Evolutionary conservation across 2,113 vertebrate genomes (phyloP), one percentile per base, ranked within the genome.

Genomic region (Cololabis saira): DNA sequence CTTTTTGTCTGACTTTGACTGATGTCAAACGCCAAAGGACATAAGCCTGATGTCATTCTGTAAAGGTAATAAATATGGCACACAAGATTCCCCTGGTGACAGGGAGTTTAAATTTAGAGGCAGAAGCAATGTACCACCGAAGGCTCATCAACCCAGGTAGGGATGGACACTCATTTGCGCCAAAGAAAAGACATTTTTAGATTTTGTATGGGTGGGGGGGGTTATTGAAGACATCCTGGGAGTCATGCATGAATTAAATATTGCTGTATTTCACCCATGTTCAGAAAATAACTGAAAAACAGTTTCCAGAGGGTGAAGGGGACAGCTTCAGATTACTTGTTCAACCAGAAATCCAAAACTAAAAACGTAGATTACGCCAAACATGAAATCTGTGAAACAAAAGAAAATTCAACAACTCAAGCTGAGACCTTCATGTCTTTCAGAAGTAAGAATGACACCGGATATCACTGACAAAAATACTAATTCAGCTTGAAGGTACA

Each of bases 41-140:
- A 84, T 9, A 4, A 16, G 40, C 56, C 53, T 12, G 37, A 67
- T 78, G 75, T 83, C 81, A 85, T 81, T 76, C 81, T 86, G 77
- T 67, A 69, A 48, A 71, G 66, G 78, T 80, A 85, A 91, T 89
- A 91, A 91, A 89, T 86, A 83, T 89, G 70, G 50, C 57, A 65
- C 67, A 70, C 80, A 64, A 86, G 82, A 77, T 42, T 49, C 51
- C 60, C 37, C 60, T 9, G 33, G 40, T 72, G 78, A 86, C 82
- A 88, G 78, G 48, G 73, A 44, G 83, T 89, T 89, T 91, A 91
- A 86, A 91, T 90, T 83, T 91, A 91, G 90, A 90, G 47, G 54
- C 51, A 79, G 74, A 64, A 41, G 74, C 58, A 77, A 52, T 61
- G 66, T 69, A 67, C 68, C 1, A 33, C n/a, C 13, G 52, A 61